Base-by-base conservation (phyloP, 2,888 invertebrate species). In the Hedya salicella region DNA sequence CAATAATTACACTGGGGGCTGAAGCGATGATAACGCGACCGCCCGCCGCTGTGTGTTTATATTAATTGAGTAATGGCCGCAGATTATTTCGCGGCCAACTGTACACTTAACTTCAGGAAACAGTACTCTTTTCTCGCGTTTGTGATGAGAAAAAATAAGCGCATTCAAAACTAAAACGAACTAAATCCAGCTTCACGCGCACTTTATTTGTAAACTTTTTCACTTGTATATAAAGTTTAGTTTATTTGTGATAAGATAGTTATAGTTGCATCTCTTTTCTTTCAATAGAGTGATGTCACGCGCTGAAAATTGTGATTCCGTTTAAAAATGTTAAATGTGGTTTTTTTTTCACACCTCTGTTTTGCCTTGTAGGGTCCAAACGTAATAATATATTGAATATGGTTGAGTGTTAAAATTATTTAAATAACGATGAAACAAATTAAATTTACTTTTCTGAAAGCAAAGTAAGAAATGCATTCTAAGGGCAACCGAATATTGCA, bases 21-120 rank as follows among this genome's bases (percentile, higher is more conserved):
- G n/a, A 32, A 17, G 57, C 46, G 57, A 46, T 57, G 63, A 73
- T 75, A 60, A 46, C 68, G 13, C 19, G 50, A 13, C 9, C 36
- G 36, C 52, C 36, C 39, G 62, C 39, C 54, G 48, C 39, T 25
- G 36, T 53, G 3, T 62, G 53, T 62, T 62, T 62, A 62, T 53
- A 62, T 53, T 62, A 62, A 62, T 62, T 44, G 53, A 53, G 53
- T 62, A 62, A 53, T 53, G 32, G 21, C 44, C 13, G n/a, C 52
- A 14, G 48, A 11, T 52, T 32, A 40, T 62, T 62, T 61, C n/a
- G 17, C 9, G 36, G 6, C 42, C 17, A 19, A 57, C 19, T 46
- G 57, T 57, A 46, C 30, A 9, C 21, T 49, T 30, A 14, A 30
- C 25, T 14, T 32, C n/a, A 19, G n/a, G 44, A 32, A 44, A 46